Conservation (phyloP, 2,113 vertebrate genomes). For the Oryzias woworae region DNA sequence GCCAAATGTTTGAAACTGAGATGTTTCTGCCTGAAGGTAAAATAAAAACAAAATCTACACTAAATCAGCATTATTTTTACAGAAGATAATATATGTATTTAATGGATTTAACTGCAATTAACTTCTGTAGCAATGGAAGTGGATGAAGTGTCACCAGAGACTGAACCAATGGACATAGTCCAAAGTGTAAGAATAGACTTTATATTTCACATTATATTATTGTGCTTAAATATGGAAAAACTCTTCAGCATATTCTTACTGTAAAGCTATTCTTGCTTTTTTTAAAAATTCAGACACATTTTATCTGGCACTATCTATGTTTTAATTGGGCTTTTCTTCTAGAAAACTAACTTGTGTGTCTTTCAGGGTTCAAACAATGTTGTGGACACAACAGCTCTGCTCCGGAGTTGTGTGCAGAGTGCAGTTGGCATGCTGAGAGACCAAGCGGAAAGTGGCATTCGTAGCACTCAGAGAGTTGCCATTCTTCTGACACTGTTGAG, state of each 20-base stretch:
- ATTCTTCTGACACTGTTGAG: constrained; percentile 84
- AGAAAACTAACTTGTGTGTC: constrained; percentile 3
- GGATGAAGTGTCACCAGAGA: constrained; percentile 61
- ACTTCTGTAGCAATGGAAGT: constrained; percentile 66
- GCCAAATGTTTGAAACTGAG: constrained; percentile 83
- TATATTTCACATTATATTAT: not conserved
- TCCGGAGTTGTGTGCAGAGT: constrained; percentile 89
- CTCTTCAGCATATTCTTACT: not conserved
- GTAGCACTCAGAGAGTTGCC: constrained; percentile 82
- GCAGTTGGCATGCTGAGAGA: constrained; percentile 90
- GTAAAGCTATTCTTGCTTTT: not conserved
- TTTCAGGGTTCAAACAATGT: constrained; percentile 52
- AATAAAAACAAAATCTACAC: not conserved
- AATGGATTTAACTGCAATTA: not conserved
- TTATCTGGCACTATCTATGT: not conserved
- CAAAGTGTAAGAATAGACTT: constrained; percentile 54
- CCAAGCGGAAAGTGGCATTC: constrained; percentile 65
- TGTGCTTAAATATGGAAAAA: not conserved
- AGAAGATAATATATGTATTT: not conserved
- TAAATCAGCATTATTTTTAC: not conserved
- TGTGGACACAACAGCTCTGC: constrained; percentile 85
- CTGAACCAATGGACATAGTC: constrained; percentile 33
- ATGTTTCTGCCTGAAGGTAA: constrained; percentile 61
- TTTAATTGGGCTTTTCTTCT: not conserved
- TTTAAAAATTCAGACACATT: not conserved